Evolutionary conservation across 2,888 invertebrate genomes (phyloP), one percentile per base, ranked within the genome.

Genomic region (Lamproptera curius): DNA sequence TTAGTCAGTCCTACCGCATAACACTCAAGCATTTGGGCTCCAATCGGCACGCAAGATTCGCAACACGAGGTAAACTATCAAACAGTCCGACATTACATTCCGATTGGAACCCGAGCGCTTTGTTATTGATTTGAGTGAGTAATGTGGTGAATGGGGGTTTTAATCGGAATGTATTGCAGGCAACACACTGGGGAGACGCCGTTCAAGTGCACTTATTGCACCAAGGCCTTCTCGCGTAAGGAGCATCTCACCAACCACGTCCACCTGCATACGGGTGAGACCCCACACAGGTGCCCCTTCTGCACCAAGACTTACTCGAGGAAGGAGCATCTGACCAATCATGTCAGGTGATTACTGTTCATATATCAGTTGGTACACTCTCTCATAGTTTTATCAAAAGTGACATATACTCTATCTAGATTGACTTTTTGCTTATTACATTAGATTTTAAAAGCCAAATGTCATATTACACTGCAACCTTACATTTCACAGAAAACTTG

Each of bases 191-290:
- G 94, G 64, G 94, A 94, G 84, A 93, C 93, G 50, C 94, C 94
- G 58, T 93, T 93, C 81, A 91, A 92, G 70, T 94, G 94, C 78
- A 92, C 93, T 70, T 94, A 90, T 85, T 94, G 86, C 63, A 63
- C 86, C 50, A 86, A 86, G 70, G 81, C 88, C 54, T 88, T 88
- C 80, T 94, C 94, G 52, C 90, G 95, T 66, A 95, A 95, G 86
- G 95, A 95, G 82, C 95, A 95, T 74, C 93, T 95, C 70, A 94
- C 93, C 81, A 95, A 94, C 86, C 95, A 95, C 84, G 93, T 94
- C 67, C 92, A 95, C 88, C 92, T 94, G 42, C 91, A 91, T 67
- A 91, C 91, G 5, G 90, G 93, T 10, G 92, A 92, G 76, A 92
- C 92, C 38, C 93, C 93, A 14, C 92, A 93, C 73, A 90, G 92